Percentiles rank a stretch among this genome's conserved stretches.
Conservation (phyloP, 2,888 invertebrate species). For the Dascillus cervinus region DNA sequence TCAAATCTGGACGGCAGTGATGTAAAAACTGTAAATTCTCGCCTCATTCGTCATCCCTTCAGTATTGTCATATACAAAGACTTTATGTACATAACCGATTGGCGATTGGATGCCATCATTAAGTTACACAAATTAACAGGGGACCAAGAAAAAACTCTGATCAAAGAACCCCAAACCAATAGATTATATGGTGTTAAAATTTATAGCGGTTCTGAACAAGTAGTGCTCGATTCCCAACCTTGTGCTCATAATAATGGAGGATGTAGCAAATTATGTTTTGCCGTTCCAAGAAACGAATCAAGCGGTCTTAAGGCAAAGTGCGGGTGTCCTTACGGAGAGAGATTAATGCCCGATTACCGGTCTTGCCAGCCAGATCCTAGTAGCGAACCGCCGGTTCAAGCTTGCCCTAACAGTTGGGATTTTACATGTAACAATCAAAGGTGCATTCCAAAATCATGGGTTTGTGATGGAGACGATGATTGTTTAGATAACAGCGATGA, state of each 20-base stretch:
- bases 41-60: constrained; percentile 82
- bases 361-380: constrained; percentile 74
- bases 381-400: constrained; percentile 78
- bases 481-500: constrained; percentile 94
- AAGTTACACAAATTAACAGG: constrained; percentile 84
- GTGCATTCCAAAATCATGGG: constrained; percentile 90
- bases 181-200: constrained; percentile 84
- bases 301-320: constrained; percentile 59
- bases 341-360: constrained; percentile 60
- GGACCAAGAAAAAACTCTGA: constrained; percentile 77
- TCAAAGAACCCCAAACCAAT: constrained; percentile 83
- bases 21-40: constrained; percentile 80
- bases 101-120: constrained; percentile 91
- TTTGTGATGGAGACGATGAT: constrained; percentile 94
- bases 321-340: constrained; percentile 91
- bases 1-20: constrained; percentile 86
- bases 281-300: constrained; percentile 61
- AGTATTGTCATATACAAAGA: constrained; percentile 85
- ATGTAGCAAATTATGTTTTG: constrained; percentile 94
- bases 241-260: constrained; percentile 80
- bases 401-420: constrained; percentile 87
- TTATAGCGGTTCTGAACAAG: constrained; percentile 70
- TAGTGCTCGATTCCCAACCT: constrained; percentile 64
- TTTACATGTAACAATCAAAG: constrained; percentile 90
- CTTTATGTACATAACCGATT: constrained; percentile 95